Base-by-base conservation (phyloP, 2,888 invertebrate genomes). In the Netelia melanura region DNA sequence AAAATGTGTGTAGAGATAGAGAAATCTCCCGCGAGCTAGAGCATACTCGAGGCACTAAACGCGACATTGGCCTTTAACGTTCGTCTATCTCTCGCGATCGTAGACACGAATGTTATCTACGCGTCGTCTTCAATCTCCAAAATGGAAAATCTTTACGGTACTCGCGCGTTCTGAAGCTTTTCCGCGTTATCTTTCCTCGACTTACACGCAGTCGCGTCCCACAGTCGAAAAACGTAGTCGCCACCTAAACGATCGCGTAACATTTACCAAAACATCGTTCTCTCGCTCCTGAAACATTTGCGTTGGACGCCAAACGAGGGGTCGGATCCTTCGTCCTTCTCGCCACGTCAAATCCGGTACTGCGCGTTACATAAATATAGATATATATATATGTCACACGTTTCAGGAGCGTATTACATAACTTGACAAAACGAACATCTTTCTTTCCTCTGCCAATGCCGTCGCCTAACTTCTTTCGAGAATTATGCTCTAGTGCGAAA, bases 401-500 rank as follows among this genome's bases (percentile, higher is more conserved):
- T 79, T 68, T 58, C 64, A 54, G 23, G 61, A 67, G 48, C 56
- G n/a, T 67, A 67, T 78, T 62, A 11, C 76, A 43, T 54, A 61
- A 72, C 43, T 10, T 1, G 43, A 17, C 56, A 30, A 75, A 61
- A 68, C 72, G n/a, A 6, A 61, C 44, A 72, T 58, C n/a, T 64
- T 21, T n/a, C 30, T 23, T 43, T 11, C 71, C 56, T 54, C 56
- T 68, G 80, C 84, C 84, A 84, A 84, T 84, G 84, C 21, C 84
- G 87, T 86, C 87, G 83, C 87, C 83, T 86, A 77, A 78, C 80
- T 6, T 6, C 6, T 80, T 70, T 74, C 74, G 74, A 48, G 52
- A 64, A 61, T 17, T 67, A 17, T 80, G 64, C 58, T 81, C 68
- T 30, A 23, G 62, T 21, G 74, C 74, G n/a, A 23, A 58, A 21